Base-by-base conservation (phyloP, 2,797 vertebrate genomes). In the Rhynchotus rufescens region DNA sequence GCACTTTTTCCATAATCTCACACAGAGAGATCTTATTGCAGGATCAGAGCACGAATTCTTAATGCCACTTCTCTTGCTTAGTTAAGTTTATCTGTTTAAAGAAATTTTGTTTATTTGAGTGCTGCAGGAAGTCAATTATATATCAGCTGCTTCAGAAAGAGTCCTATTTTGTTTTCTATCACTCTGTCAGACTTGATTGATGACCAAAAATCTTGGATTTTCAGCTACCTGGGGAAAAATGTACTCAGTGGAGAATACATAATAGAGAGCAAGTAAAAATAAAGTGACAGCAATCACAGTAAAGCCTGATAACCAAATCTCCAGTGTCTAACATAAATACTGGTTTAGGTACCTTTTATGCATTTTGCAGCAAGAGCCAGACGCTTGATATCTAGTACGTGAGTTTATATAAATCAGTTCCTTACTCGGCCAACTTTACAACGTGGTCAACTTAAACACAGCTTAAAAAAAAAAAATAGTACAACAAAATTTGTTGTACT, bases 371-470 rank as follows among this genome's bases (percentile, higher is more conserved):
- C 69, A 66, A 92, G 26, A 92, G 71, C 88, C 92, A 96, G 76
- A 94, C 93, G 90, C 85, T 87, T 17, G 1, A 83, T 95, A 95
- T 87, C 76, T 92, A 22, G 59, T 93, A 93, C 51, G 59, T 95
- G 93, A 85, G 69, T 92, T 96, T 90, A 93, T 94, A 95, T 89
- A 94, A 93, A 94, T 95, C 75, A 85, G 38, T 93, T 85, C 69
- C 82, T 91, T 93, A 77, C 88, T 92, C 83, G 59, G 69, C 69
- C 69, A 84, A 44, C 23, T 95, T 93, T 89, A 90, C 78, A 89
- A 89, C 80, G 90, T 82, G n/a, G n/a, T n/a, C n/a, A 74, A 94
- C 91, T 86, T 90, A 83, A 86, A 86, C 47, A 90, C 82, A 6
- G 3, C 5, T 94, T 86, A 71, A 78, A 85, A 92, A 87, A 69